These are phyloP conservation scores for Philypnodon macrostomus DNA, from an alignment of 2,797 vertebrate species.

Conservation along the genomic window DNA sequence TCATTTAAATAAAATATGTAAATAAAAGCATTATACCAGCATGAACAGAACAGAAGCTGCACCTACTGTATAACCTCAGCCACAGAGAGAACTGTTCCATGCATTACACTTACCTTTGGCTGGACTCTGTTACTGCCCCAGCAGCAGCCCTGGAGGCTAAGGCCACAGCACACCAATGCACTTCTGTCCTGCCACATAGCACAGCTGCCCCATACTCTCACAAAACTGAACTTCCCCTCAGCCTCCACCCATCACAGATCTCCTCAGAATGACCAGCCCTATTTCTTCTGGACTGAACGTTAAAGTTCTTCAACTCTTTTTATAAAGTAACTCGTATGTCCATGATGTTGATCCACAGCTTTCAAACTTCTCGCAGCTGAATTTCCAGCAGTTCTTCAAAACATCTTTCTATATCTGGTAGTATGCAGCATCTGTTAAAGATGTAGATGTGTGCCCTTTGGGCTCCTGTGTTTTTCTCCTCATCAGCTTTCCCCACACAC, in stretches of 20 bases:
- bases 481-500: constrained; percentile 24
- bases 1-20: no score
- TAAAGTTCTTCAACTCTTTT: constrained; percentile 14
- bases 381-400: constrained; percentile 18
- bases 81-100: background rate
- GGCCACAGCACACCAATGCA: constrained; percentile 69
- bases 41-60: no score
- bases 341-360: background rate
- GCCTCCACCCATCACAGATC: constrained; percentile 23
- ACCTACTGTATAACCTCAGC: no score
- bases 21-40: no score
- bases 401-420: constrained; percentile 4
- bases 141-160: constrained; percentile 71
- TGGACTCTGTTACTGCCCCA: constrained; percentile 74
- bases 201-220: constrained; percentile 66
- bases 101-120: constrained; percentile 69
- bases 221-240: constrained; percentile 34
- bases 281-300: constrained; percentile 1
- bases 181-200: constrained; percentile 73
- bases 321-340: background rate
- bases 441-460: background rate
- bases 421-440: constrained; percentile 9
- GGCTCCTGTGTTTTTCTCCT: constrained; percentile 18
- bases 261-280: constrained; percentile 10
- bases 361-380: constrained; percentile 13